Base-by-base conservation (phyloP, 37 sponge, comb jelly and placozoan species). In the Chondrosia reniformis region DNA sequence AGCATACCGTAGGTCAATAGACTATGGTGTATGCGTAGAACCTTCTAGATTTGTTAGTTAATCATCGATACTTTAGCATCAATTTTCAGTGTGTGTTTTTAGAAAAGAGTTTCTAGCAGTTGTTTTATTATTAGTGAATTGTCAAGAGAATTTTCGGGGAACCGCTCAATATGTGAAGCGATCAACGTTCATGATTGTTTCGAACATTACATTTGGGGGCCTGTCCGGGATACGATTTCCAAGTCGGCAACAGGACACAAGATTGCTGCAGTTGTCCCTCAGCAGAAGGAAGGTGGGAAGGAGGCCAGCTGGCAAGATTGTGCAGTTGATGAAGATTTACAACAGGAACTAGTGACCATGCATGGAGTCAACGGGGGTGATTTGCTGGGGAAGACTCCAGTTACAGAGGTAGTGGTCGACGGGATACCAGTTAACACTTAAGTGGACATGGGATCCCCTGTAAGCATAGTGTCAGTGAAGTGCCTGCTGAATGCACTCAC, bases 391-490 rank as follows among this genome's bases (percentile, higher is more conserved):
- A 78, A 78, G 32, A 78, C 74, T n/a, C 9, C 72, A 0, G 45
- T n/a, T 15, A 45, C 75, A 13, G 28, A 71, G 49, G 41, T 86
- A 21, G 28, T 1, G 49, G 69, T 86, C 31, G 54, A 86, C 0
- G 87, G 82, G 21, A 65, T 77, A 17, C n/a, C 73, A 2, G 72
- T 67, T 4, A 3, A 57, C 15, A 83, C 87, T 8, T 59, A 82
- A 25, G 28, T 87, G 40, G 87, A 87, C 63, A 87, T 83, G 0
- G 87, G 87, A 1, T 77, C 79, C 10, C 87, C 88, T 46, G 82
- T 61, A 9, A 81, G 76, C 32, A 77, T 87, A 0, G 39, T 81
- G 0, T 87, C 87, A 1, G 24, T 81, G 6, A 39, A 69, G 19
- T 58, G 76, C 49, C 42, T 69, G 2, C 2, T 81, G 39, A 0